Conservation (phyloP, 2,113 vertebrate species). For the Salvelinus alpinus region DNA sequence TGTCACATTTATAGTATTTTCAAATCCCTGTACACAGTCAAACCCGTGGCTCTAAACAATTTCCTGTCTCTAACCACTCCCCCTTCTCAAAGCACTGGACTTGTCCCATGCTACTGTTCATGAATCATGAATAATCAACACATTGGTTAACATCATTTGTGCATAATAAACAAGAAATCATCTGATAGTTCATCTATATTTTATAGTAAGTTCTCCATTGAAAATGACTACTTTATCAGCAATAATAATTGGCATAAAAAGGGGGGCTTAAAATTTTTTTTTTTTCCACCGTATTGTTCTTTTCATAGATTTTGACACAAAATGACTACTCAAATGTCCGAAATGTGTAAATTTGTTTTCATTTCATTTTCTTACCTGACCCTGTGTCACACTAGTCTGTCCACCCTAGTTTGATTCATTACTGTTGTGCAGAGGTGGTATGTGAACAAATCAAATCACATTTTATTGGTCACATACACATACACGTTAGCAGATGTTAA, state of each 20-base stretch:
- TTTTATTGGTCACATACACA: no score
- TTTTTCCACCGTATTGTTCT: not conserved
- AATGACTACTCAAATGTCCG: constrained; percentile 17
- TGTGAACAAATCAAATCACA: constrained; percentile 52
- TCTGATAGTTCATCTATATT: not conserved
- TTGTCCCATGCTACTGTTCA: not conserved
- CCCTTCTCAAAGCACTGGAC: not conserved
- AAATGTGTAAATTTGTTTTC: constrained; percentile 21
- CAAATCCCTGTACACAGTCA: not conserved
- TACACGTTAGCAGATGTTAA: no score
- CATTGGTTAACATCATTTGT: not conserved
- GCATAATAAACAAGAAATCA: not conserved
- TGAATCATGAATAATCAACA: not conserved
- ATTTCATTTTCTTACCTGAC: constrained; percentile 43
- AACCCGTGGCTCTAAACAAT: not conserved
- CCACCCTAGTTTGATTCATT: constrained; percentile 60
- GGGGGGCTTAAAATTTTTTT: no score
- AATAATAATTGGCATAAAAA: not conserved
- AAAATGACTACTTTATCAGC: not conserved
- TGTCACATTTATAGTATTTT: not conserved
- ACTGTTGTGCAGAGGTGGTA: constrained; percentile 43
- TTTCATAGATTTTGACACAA: not conserved
- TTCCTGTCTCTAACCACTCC: not conserved
- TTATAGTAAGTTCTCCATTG: not conserved
- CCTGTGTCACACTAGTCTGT: constrained; percentile 62